A percentile compares a stretch with the other conserved stretches of the same genome.
phyloP scores from a whole-genome alignment of 2,888 invertebrate species.

The Drosophila lacicola region DNA sequence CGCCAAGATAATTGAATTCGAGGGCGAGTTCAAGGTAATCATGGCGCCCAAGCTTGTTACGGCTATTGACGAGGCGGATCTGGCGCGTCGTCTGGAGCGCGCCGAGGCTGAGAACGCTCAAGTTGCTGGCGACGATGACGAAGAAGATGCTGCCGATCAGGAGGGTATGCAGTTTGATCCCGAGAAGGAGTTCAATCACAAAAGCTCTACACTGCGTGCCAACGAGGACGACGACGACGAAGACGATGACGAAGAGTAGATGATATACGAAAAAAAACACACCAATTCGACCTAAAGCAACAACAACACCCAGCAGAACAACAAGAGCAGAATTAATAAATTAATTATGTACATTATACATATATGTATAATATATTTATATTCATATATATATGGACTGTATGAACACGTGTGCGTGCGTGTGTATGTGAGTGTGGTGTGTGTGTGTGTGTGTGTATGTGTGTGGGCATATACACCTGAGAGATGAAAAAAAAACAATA shows the following conservation, averaged over 20 bases:
- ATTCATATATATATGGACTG: not conserved
- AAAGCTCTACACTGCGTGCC: constrained; percentile 69
- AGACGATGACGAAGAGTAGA: constrained; percentile 70
- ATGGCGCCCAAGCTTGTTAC: constrained; percentile 99
- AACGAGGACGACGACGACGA: constrained; percentile 63
- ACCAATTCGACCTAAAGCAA: constrained; percentile 7
- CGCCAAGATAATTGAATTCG: constrained; percentile 91
- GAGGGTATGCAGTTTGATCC: constrained; percentile 85
- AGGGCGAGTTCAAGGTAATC: constrained; percentile 97
- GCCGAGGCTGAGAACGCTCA: constrained; percentile 97
- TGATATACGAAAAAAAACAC: not conserved
- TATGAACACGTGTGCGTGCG: constrained; percentile 1
- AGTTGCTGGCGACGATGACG: constrained; percentile 95
- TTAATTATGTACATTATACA: constrained; percentile 38
- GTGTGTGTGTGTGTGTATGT: not conserved
- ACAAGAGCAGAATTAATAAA: constrained; percentile 28
- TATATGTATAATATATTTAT: constrained; percentile 12
- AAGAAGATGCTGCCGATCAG: constrained; percentile 89
- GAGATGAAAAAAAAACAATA: constrained; percentile 18
- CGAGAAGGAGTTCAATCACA: constrained; percentile 82
- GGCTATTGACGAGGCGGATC: constrained; percentile 98
- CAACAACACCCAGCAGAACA: constrained; percentile 16
- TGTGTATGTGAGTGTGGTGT: constrained; percentile 9
- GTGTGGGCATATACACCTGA: constrained; percentile 4
- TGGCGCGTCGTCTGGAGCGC: constrained; percentile 96